phyloP scores from a whole-genome alignment of 2,888 invertebrate genomes.

The Ecliptopera silaceata region DNA sequence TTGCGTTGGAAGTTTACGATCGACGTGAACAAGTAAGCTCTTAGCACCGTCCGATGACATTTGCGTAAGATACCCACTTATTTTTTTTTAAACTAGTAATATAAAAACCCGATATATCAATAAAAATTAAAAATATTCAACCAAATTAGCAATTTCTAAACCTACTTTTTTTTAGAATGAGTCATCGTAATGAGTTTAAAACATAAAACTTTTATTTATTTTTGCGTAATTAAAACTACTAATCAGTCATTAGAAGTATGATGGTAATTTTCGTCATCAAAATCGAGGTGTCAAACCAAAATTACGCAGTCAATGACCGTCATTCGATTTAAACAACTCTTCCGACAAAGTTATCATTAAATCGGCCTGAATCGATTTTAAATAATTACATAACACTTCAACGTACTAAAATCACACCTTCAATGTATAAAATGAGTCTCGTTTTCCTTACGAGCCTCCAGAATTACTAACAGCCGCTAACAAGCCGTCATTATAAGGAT shows the following conservation, averaged over 20 bases:
- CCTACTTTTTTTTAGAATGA: no score
- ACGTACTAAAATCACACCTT: constrained; percentile 75
- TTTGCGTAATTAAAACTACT: no score
- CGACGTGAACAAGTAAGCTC: background rate
- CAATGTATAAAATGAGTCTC: constrained; percentile 71
- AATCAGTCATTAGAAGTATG: no score
- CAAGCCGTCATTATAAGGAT: constrained; percentile 78
- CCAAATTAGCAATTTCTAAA: no score
- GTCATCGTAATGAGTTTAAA: no score
- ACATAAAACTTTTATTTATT: no score
- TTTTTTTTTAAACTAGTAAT: no score
- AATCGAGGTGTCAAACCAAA: background rate
- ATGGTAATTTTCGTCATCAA: no score
- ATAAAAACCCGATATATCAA: no score
- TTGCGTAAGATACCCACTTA: no score
- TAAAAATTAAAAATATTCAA: no score
- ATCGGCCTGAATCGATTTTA: constrained; percentile 60
- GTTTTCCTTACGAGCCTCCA: constrained; percentile 53
- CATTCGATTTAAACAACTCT: constrained; percentile 47
- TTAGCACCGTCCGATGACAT: background rate
- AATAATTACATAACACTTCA: constrained; percentile 76
- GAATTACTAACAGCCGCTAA: constrained; percentile 76
- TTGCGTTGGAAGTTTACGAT: constrained; percentile 1
- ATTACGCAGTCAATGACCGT: constrained; percentile 36
- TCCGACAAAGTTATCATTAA: constrained; percentile 54